Base-by-base conservation (phyloP, 1,140 invertebrate genomes). In the Tribolium madens region DNA sequence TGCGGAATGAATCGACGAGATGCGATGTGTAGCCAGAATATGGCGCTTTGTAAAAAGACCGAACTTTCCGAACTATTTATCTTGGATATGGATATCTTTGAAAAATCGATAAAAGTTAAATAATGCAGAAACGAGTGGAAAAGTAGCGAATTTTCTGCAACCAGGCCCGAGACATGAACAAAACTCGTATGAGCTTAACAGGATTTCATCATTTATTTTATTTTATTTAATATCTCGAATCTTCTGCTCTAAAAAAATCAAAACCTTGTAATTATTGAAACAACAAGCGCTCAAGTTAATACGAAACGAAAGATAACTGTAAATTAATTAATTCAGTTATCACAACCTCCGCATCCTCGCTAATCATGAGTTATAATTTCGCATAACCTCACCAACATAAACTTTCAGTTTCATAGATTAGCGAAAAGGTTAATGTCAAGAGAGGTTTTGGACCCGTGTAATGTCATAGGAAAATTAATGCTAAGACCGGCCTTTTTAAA, bases 321-420 rank as follows among this genome's bases (percentile, higher is more conserved):
- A 71, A 71, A 71, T 73, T 73, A 73, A 73, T 73, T 73, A 73
- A 73, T 53, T 52, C 47, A 73, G 70, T 73, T 73, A 73, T 73
- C 70, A 60, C 26, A 46, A 9, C 53, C 52, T 53, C 52, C 73
- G 42, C 53, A 33, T 33, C 42, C 53, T 75, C 73, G 33, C 14
- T 75, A 75, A 60, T 75, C 73, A 64, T 75, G 73, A 75, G 53
- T 75, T 75, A 75, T 64, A 57, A 75, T 75, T 75, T 47, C 13
- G 46, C 13, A 18, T 46, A 60, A 60, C 73, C 73, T 47, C 46
- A 13, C 15, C 15, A 52, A 72, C 70, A 72, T 72, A 50, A 72
- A 72, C 70, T 72, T 72, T 72, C 21, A 21, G 46, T 72, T 48
- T 72, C 18, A 48, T 72, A 52, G 70, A 50, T 72, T 72, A 50